These are phyloP conservation scores for Nibea coibor DNA, from an alignment of 2,113 vertebrate genomes.

Conservation along the genomic window DNA sequence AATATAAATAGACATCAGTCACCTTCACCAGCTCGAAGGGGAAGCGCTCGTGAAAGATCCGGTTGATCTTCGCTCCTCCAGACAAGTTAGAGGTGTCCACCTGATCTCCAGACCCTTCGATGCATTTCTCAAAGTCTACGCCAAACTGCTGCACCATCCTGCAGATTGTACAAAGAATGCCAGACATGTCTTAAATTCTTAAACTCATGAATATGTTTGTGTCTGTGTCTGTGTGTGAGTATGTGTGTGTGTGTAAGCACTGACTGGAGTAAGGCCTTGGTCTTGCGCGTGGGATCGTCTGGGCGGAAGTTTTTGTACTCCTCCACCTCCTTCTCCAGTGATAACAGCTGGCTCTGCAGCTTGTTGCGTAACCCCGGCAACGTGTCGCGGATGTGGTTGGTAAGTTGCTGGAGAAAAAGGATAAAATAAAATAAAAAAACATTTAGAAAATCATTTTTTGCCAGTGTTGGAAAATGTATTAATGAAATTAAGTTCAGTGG, in stretches of 20 bases:
- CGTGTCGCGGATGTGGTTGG: conserved; percentile 97
- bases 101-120: conserved; percentile 96
- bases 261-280: conserved; percentile 94
- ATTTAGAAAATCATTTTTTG: neutral
- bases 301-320: conserved; percentile 97
- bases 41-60: conserved; percentile 96
- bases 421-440: neutral
- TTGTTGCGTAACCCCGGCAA: conserved; percentile 93
- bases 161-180: neutral
- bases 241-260: conserved; percentile 38
- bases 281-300: conserved; percentile 93
- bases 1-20: neutral
- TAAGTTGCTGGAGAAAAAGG: conserved; percentile 89
- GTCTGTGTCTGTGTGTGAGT: neutral
- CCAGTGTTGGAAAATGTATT: neutral
- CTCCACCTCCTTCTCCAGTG: conserved; percentile 96
- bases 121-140: conserved; percentile 97
- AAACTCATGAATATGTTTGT: too few relatives aligned
- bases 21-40: conserved; percentile 98
- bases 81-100: conserved; percentile 96
- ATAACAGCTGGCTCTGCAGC: conserved; percentile 94
- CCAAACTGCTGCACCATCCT: conserved; percentile 99
- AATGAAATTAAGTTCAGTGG: neutral
- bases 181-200: neutral
- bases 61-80: conserved; percentile 94